Base-by-base conservation (phyloP, 2,888 invertebrate genomes). In the Thereva unica region DNA sequence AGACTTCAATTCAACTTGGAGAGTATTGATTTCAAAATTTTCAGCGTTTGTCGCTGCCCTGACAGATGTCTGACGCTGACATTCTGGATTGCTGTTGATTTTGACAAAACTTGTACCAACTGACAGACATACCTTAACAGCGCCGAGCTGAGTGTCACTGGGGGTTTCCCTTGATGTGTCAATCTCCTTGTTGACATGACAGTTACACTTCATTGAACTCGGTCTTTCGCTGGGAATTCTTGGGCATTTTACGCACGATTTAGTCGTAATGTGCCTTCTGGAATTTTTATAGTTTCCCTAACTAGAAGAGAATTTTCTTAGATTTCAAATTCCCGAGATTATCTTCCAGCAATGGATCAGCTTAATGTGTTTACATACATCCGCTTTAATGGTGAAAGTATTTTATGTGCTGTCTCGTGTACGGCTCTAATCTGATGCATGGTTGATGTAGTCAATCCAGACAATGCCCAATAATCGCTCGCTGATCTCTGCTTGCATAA, bases 91-190 rank as follows among this genome's bases (percentile, higher is more conserved):
- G 54, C 40, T 52, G 66, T 63, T 56, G 64, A 49, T 67, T 64
- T 68, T 57, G 66, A 68, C 66, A 68, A 68, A 66, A 63, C 65
- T 63, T 56, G 47, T 38, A 54, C 23, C 23, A 23, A 23, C 45
- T 10, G 53, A 53, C 50, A 52, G 59, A 52, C 44, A 49, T 50
- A 38, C 52, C 42, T 12, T 45, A 37, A 40, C 12, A 34, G 53
- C 53, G n/a, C 9, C 12, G 52, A 12, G 37, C 12, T 44, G 23
- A 44, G 63, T 65, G 65, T 49, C 53, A 38, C 44, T 57, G 53
- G 52, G 53, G 66, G 53, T 64, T 64, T 56, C 40, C 59, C 66
- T 68, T 68, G 68, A 68, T 64, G 68, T 68, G 68, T 68, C 66
- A 68, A 68, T 68, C 68, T 63, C 47, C 45, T 7, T 59, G 53